Evolutionary conservation across 2,888 invertebrate genomes (phyloP).

Genomic region (Saturnia pavonia): DNA sequence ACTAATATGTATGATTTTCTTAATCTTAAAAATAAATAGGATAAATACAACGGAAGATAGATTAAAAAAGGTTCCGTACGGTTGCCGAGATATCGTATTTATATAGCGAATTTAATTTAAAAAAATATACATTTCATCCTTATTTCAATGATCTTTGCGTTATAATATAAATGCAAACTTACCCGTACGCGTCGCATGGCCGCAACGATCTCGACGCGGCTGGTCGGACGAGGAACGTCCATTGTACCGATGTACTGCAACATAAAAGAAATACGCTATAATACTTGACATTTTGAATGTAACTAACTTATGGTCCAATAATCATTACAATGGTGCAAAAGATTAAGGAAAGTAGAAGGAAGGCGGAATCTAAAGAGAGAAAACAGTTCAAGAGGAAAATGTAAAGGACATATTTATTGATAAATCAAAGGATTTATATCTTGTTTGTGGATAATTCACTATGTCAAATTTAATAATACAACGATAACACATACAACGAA

Average conservation of each 20-base stretch:
- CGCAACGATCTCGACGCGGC: slow-evolving; percentile 98
- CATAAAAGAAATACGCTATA: slow-evolving; percentile 12
- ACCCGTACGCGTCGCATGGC: slow-evolving; percentile 99
- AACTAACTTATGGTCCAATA: not conserved
- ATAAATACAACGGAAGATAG: not conserved
- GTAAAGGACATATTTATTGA: not conserved
- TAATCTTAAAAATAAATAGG: not conserved
- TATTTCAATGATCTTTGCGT: not conserved
- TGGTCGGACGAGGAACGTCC: slow-evolving; percentile 98
- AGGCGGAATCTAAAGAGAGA: too few species aligned
- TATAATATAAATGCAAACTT: slow-evolving; percentile 56
- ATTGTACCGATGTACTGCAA: slow-evolving; percentile 98
- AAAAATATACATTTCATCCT: not conserved
- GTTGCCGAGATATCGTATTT: not conserved
- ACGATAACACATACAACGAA: too few species aligned
- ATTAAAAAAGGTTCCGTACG: not conserved
- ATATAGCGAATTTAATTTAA: not conserved
- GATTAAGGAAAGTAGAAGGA: not conserved
- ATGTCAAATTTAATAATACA: too few species aligned
- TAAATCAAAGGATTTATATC: not conserved
- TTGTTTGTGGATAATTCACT: too few species aligned
- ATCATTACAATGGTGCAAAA: not conserved
- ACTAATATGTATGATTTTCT: not conserved
- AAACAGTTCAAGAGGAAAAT: too few species aligned
- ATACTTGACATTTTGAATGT: not conserved